Percentiles rank a stretch among this genome's conserved stretches.
phyloP scores from a whole-genome alignment of 2,797 vertebrate species.

The Diplodus puntazzo region DNA sequence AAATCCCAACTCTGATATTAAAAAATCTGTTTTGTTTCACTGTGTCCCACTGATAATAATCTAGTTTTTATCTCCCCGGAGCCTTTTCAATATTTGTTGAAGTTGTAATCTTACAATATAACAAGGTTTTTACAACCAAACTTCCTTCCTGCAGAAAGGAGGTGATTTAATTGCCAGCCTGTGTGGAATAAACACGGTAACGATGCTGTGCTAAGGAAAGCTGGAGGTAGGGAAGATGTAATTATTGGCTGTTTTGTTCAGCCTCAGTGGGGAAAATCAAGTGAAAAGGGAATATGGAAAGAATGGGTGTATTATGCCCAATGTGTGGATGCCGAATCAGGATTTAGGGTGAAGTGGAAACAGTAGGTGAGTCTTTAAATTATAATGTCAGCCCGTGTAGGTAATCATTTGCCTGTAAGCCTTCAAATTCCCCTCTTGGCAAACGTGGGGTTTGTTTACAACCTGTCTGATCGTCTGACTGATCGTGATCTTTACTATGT shows the following conservation, averaged over 20 bases:
- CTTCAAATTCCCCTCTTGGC: background rate
- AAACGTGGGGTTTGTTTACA: background rate
- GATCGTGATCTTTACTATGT: background rate
- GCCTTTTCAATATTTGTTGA: conserved; percentile 28
- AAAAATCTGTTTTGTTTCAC: conserved; percentile 22
- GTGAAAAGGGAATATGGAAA: no score
- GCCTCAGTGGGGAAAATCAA: background rate
- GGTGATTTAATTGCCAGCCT: conserved; percentile 16
- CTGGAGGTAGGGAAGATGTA: background rate
- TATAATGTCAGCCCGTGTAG: background rate
- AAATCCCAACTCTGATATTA: conserved; percentile 25
- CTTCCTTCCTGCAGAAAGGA: conserved; percentile 33
- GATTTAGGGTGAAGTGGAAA: background rate
- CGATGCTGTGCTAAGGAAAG: background rate
- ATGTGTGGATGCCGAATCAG: background rate
- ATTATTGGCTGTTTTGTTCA: conserved; percentile 4
- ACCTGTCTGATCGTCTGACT: background rate
- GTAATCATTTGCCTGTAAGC: background rate
- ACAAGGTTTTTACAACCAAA: background rate
- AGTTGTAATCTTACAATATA: conserved; percentile 18
- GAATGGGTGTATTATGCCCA: background rate
- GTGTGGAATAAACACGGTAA: conserved; percentile 7
- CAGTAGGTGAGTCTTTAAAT: background rate
- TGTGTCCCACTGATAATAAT: conserved; percentile 21
- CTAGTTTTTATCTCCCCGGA: conserved; percentile 7